A percentile compares a stretch with the other conserved stretches of the same genome.
Evolutionary conservation across 2,888 invertebrate species (phyloP).

Genomic region (Perithous albicinctus): DNA sequence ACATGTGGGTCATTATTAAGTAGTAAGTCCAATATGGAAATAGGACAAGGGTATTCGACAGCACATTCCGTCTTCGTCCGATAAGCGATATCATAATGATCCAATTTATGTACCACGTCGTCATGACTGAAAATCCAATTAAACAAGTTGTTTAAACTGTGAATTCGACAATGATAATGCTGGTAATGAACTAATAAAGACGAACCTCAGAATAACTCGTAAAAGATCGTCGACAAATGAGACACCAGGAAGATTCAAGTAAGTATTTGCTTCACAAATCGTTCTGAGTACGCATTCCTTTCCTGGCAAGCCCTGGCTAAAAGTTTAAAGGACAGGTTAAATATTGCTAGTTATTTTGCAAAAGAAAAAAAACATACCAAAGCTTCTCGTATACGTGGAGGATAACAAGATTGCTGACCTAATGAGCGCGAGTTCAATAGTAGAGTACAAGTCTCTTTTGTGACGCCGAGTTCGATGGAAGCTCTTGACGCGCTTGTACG

Average conservation of each 20-base stretch:
- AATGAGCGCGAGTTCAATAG: constrained; percentile 84
- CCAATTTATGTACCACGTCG: constrained; percentile 65
- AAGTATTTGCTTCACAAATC: constrained; percentile 88
- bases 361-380: neutral
- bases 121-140: constrained; percentile 61
- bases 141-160: constrained; percentile 24
- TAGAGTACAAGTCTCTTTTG: constrained; percentile 86
- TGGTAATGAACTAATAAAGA: too few relatives aligned
- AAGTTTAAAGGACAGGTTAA: neutral
- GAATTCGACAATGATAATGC: neutral
- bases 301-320: constrained; percentile 88
- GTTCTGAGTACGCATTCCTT: constrained; percentile 88
- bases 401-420: constrained; percentile 79
- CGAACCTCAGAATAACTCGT: constrained; percentile 88
- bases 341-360: neutral
- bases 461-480: constrained; percentile 85
- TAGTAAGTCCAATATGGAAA: constrained; percentile 80
- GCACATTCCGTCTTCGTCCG: constrained; percentile 74
- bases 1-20: constrained; percentile 66
- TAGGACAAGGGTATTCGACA: constrained; percentile 78
- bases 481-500: constrained; percentile 76
- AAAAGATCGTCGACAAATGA: constrained; percentile 89
- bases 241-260: constrained; percentile 87
- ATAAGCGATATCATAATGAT: constrained; percentile 80
- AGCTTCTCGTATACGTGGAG: neutral